Evolutionary conservation across 2,797 vertebrate genomes (phyloP), one percentile per base, ranked within the genome.

Genomic region (Anguilla anguilla): DNA sequence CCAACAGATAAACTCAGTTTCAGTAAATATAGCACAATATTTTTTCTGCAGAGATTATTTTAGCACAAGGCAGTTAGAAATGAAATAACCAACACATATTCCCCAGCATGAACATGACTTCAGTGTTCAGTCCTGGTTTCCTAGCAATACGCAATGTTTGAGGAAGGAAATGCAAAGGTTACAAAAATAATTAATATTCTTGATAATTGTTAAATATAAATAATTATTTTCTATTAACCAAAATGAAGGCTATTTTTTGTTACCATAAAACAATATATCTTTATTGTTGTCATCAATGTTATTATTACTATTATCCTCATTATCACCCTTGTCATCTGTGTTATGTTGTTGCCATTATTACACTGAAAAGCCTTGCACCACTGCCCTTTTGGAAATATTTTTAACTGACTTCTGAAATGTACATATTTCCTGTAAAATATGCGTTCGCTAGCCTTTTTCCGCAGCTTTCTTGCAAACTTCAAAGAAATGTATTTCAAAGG

Each of bases 281-380:
- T 89, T 87, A 67, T 90, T 90, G 83, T 88, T 90, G 87, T 91
- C 84, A 74, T 86, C 90, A 85, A 91, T 94, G 89, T 92, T 91
- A 67, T 90, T 90, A 86, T 87, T 89, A 86, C 90, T 83, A 64
- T 86, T 90, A 85, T 90, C 94, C 88, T 92, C 91, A 91, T 86
- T 81, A 91, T 89, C 88, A 85, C 88, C 89, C 67, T 86, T 91
- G 69, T 90, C 57, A 49, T 85, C 15, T 46, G 57, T 85, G 57
- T 85, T 86, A 51, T 90, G 91, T 86, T 90, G 88, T 91, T 91
- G 89, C 90, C 90, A 92, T 95, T 91, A 90, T 88, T 92, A 90
- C 93, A 94, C 94, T 95, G 91, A 92, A 89, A 89, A 91, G 88
- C 91, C 92, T 89, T 89, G 88, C 93, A 94, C 85, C 91, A 94